Percentiles rank a stretch among this genome's conserved stretches.
These are phyloP conservation scores for Pseudoips prasinana DNA, from an alignment of 2,888 invertebrate species.

Conservation along the genomic window DNA sequence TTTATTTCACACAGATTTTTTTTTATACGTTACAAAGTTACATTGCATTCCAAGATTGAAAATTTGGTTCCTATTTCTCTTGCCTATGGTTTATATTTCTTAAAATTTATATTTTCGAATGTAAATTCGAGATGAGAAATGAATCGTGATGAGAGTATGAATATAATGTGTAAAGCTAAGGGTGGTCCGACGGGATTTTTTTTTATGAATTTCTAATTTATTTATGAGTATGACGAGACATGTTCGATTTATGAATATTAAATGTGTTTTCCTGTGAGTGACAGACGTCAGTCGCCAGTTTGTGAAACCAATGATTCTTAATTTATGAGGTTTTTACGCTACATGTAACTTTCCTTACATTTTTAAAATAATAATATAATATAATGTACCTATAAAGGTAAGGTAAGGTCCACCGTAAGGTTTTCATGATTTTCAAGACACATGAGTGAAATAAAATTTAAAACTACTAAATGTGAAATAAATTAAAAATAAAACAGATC, in stretches of 20 bases:
- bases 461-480: too few relatives aligned
- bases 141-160: conserved; percentile 50
- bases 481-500: too few relatives aligned
- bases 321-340: conserved; percentile 11
- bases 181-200: conserved; percentile 55
- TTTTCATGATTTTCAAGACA: too few relatives aligned
- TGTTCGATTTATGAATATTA: conserved; percentile 68
- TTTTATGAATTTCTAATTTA: conserved; percentile 64
- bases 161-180: conserved; percentile 43
- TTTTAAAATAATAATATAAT: too few relatives aligned
- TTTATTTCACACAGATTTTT: conserved; percentile 20
- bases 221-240: conserved; percentile 62
- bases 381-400: too few relatives aligned
- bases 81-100: conserved; percentile 18
- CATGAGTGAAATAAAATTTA: too few relatives aligned
- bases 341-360: too few relatives aligned
- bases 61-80: conserved; percentile 5
- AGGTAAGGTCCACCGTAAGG: too few relatives aligned
- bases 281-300: conserved; percentile 35
- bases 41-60: conserved; percentile 6
- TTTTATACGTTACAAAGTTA: conserved; percentile 12
- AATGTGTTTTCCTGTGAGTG: conserved; percentile 39
- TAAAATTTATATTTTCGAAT: conserved; percentile 9
- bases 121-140: conserved; percentile 9
- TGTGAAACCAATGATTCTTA: conserved; percentile 25